These are phyloP conservation scores for Apamea crenata DNA, from an alignment of 2,888 invertebrate genomes.

Conservation along the genomic window DNA sequence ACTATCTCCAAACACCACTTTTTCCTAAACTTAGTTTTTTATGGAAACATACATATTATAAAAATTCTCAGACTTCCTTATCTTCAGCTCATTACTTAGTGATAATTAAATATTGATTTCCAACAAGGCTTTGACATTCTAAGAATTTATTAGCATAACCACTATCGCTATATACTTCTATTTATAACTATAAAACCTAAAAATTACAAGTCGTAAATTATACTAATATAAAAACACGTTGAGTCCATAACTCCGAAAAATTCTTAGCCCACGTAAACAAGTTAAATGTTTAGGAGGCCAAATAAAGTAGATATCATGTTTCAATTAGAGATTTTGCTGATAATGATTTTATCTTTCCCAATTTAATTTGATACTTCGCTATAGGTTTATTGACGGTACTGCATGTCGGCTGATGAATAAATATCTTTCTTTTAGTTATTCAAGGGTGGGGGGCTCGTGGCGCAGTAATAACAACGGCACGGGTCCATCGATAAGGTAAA, in stretches of 20 bases:
- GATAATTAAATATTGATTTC: slow-evolving; percentile 33
- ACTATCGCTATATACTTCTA: slow-evolving; percentile 39
- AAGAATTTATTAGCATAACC: slow-evolving; percentile 49
- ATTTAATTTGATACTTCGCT: slow-evolving; percentile 55
- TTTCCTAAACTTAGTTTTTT: slow-evolving; percentile 1
- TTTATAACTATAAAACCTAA: slow-evolving; percentile 42
- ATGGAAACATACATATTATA: slow-evolving; percentile 35
- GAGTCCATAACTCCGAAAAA: slow-evolving; percentile 53
- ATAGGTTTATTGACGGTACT: slow-evolving; percentile 26
- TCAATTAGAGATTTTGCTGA: slow-evolving; percentile 79
- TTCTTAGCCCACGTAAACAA: slow-evolving; percentile 66
- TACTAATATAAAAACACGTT: slow-evolving; percentile 58
- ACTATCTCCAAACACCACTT: neutral
- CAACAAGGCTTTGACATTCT: slow-evolving; percentile 38
- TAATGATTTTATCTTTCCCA: slow-evolving; percentile 70
- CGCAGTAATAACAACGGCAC: neutral
- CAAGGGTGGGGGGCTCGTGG: neutral
- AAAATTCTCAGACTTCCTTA: slow-evolving; percentile 42
- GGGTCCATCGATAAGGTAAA: neutral
- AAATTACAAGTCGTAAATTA: slow-evolving; percentile 61
- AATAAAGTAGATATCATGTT: slow-evolving; percentile 77
- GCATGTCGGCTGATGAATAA: neutral
- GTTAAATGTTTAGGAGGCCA: slow-evolving; percentile 54
- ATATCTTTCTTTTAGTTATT: neutral
- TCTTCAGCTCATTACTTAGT: slow-evolving; percentile 38